Conservation (phyloP, 2,113 vertebrate genomes). For the Electrona antarctica region DNA sequence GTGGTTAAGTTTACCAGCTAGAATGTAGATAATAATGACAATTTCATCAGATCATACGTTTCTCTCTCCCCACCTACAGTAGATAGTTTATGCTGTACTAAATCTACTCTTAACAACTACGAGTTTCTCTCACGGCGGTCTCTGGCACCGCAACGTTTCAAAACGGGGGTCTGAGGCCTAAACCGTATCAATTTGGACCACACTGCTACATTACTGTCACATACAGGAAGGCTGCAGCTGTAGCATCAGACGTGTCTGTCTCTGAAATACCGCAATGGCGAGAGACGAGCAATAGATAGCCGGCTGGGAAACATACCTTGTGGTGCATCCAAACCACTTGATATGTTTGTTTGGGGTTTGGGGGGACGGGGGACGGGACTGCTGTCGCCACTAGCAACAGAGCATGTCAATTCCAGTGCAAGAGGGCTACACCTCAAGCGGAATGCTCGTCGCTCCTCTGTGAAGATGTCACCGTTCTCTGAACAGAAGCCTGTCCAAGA, state of each 20-base stretch:
- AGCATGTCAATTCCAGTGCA: constrained; percentile 38
- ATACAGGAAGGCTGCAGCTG: constrained; percentile 40
- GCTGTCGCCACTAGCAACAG: constrained; percentile 66
- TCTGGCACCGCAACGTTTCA: too few relatives aligned
- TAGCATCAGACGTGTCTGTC: constrained; percentile 46
- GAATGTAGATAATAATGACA: too few relatives aligned
- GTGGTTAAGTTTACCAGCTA: too few relatives aligned
- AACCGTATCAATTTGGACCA: background rate
- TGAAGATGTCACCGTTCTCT: constrained; percentile 33
- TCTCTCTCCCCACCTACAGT: too few relatives aligned
- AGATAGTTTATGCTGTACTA: too few relatives aligned
- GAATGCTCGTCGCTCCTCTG: constrained; percentile 27
- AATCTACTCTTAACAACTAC: too few relatives aligned
- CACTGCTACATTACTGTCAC: constrained; percentile 32
- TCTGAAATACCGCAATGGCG: constrained; percentile 46
- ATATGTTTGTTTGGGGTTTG: constrained; percentile 72
- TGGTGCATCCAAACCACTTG: constrained; percentile 68
- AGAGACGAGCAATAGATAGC: constrained; percentile 65
- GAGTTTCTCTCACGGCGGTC: too few relatives aligned
- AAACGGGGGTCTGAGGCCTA: too few relatives aligned
- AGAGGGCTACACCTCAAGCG: constrained; percentile 8
- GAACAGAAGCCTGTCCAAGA: background rate
- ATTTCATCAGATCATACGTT: too few relatives aligned
- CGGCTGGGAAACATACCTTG: constrained; percentile 60
- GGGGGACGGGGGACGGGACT: background rate